Evolutionary conservation across 2,113 vertebrate genomes (phyloP).

Genomic region (Phaethon lepturus): DNA sequence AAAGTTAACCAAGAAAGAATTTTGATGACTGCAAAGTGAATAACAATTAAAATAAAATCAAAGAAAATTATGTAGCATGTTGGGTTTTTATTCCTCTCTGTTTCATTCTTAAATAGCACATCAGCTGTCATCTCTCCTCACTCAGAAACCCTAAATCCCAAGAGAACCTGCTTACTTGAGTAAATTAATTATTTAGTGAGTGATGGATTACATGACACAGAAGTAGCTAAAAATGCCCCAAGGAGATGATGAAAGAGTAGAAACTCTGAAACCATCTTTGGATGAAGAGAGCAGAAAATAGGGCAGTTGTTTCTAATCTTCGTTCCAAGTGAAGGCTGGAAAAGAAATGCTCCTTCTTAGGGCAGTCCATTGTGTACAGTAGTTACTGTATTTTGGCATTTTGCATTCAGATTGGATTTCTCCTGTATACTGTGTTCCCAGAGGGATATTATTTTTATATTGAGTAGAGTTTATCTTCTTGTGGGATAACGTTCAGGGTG

Average conservation of each 20-base stretch:
- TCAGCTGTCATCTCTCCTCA: conserved; percentile 26
- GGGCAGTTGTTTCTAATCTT: background rate
- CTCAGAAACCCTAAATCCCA: conserved; percentile 7
- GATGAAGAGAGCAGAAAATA: background rate
- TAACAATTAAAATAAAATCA: background rate
- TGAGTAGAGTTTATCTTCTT: background rate
- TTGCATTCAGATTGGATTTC: background rate
- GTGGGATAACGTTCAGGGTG: background rate
- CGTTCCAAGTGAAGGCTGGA: background rate
- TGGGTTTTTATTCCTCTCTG: background rate
- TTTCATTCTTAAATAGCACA: background rate
- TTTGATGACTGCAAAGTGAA: background rate
- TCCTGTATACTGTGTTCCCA: background rate
- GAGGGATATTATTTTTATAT: background rate
- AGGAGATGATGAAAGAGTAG: conserved; percentile 31
- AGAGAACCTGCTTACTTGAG: conserved; percentile 5
- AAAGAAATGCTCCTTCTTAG: background rate
- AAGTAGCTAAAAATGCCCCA: conserved; percentile 41
- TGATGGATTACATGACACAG: conserved; percentile 41
- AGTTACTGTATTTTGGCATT: background rate
- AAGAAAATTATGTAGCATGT: background rate
- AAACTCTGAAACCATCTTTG: background rate
- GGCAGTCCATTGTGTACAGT: background rate
- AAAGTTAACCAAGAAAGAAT: background rate
- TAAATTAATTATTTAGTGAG: conserved; percentile 69